Percentiles rank a stretch among this genome's conserved stretches.
These are phyloP conservation scores for Knipowitschia caucasica DNA, from an alignment of 2,797 vertebrate species.

Conservation along the genomic window DNA sequence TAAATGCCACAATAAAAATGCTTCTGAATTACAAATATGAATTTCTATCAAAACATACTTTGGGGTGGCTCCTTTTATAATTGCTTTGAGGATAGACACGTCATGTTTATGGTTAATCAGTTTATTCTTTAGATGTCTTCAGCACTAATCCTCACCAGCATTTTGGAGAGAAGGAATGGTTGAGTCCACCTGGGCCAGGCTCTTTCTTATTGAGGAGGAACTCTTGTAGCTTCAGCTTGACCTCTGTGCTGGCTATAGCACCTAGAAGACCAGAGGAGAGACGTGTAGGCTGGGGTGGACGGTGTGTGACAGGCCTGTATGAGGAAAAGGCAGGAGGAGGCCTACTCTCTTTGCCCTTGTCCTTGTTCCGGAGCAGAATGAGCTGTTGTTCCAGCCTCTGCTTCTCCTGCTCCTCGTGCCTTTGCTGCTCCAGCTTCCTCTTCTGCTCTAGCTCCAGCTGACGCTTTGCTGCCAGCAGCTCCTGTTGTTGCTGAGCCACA, in stretches of 20 bases:
- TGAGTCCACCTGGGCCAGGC: slow-evolving; percentile 80
- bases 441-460: slow-evolving; percentile 94
- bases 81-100: too few species aligned
- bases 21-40: too few species aligned
- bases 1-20: too few species aligned
- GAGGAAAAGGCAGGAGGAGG: not conserved
- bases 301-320: not conserved
- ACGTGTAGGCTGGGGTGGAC: not conserved
- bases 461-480: slow-evolving; percentile 87
- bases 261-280: slow-evolving; percentile 65
- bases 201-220: slow-evolving; percentile 95
- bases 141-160: slow-evolving; percentile 89
- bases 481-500: slow-evolving; percentile 87
- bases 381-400: slow-evolving; percentile 91
- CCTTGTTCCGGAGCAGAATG: slow-evolving; percentile 69
- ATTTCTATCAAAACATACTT: too few species aligned
- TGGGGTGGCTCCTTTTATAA: too few species aligned
- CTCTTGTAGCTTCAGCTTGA: slow-evolving; percentile 95
- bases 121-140: too few species aligned
- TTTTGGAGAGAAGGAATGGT: slow-evolving; percentile 92
- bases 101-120: too few species aligned
- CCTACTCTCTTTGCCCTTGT: slow-evolving; percentile 73
- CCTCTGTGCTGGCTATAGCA: slow-evolving; percentile 95
- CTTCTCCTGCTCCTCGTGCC: slow-evolving; percentile 92
- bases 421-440: slow-evolving; percentile 87